A percentile compares a stretch with the other conserved stretches of the same genome.
Evolutionary conservation across 2,797 vertebrate species (phyloP).

Genomic region (Leucoraja ocellata): DNA sequence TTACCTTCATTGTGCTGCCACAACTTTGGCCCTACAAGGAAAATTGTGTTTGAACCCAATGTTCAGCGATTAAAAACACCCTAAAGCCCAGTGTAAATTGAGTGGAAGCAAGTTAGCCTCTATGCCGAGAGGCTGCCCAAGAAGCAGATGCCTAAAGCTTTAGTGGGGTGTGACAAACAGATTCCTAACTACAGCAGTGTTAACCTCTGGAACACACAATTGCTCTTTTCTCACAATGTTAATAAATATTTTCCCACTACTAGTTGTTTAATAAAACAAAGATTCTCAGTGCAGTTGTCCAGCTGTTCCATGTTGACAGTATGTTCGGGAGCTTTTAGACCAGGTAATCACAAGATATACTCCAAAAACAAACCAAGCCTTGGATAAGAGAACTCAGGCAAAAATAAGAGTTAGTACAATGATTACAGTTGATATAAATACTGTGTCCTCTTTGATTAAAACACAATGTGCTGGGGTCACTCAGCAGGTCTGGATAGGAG

Average conservation of each 20-base stretch:
- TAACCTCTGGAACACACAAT: background rate
- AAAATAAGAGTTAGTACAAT: background rate
- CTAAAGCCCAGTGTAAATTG: too few relatives aligned
- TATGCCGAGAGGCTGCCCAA: too few relatives aligned
- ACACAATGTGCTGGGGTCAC: too few relatives aligned
- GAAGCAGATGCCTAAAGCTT: background rate
- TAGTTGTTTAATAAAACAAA: background rate
- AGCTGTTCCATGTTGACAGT: background rate
- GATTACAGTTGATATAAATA: background rate
- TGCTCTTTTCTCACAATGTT: background rate
- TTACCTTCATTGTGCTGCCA: too few relatives aligned
- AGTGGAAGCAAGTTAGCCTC: too few relatives aligned
- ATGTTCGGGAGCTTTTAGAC: background rate
- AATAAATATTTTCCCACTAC: background rate
- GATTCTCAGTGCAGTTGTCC: background rate
- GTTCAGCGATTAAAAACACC: too few relatives aligned
- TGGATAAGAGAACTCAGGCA: background rate
- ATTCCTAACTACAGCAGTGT: background rate
- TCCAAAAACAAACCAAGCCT: background rate
- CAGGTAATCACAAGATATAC: background rate
- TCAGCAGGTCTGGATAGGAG: too few relatives aligned
- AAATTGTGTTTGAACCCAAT: too few relatives aligned
- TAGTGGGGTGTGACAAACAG: background rate
- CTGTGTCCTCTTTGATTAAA: background rate
- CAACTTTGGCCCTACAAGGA: too few relatives aligned